Conservation (phyloP, 2,888 invertebrate species). For the Neoaliturus tenellus region DNA sequence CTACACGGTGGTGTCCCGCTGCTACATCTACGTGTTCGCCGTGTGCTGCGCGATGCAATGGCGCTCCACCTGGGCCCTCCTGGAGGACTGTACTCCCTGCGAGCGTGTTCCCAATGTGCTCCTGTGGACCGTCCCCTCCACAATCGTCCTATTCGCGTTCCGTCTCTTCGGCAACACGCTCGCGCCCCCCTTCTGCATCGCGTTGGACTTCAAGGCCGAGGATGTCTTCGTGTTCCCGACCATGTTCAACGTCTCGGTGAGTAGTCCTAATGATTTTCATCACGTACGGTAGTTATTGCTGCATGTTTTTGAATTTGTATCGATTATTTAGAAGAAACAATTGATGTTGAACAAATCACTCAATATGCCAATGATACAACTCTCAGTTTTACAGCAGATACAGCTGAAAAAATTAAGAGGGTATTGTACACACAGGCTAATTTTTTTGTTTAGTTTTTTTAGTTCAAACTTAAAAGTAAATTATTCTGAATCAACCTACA, state of each 20-base stretch:
- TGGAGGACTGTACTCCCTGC: conserved; percentile 68
- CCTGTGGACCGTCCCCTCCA: conserved; percentile 60
- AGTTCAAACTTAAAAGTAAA: too few relatives aligned
- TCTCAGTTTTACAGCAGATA: too few relatives aligned
- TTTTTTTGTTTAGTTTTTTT: too few relatives aligned
- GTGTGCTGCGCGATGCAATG: conserved; percentile 75
- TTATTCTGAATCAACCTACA: too few relatives aligned
- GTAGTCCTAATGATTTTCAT: too few relatives aligned
- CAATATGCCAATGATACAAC: too few relatives aligned
- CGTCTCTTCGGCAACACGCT: conserved; percentile 73
- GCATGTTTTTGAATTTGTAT: too few relatives aligned
- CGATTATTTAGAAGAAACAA: too few relatives aligned
- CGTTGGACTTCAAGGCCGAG: conserved; percentile 79
- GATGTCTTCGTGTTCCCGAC: conserved; percentile 84
- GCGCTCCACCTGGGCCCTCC: conserved; percentile 75
- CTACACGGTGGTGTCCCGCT: conserved; percentile 60
- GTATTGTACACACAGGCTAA: too few relatives aligned
- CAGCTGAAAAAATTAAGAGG: too few relatives aligned
- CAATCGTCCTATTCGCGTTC: conserved; percentile 64
- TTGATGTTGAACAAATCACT: too few relatives aligned
- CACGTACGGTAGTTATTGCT: too few relatives aligned
- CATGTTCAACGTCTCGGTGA: conserved; percentile 88
- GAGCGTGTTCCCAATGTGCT: conserved; percentile 61
- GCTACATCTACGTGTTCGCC: conserved; percentile 73
- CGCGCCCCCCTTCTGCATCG: conserved; percentile 88